Conservation (phyloP, 2,797 vertebrate genomes). For the Argya squamiceps region DNA sequence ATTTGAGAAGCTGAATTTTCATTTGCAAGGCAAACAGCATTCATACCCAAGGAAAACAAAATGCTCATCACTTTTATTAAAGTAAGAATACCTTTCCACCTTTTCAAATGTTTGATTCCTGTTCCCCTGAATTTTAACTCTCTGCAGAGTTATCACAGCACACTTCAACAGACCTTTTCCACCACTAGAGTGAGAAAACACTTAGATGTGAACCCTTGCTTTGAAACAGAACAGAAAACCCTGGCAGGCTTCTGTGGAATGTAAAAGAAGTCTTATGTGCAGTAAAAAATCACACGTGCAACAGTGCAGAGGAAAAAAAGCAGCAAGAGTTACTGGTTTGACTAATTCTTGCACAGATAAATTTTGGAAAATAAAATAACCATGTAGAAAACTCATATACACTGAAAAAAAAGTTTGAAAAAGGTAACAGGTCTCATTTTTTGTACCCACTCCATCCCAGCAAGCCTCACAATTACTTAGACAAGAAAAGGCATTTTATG, state of each 20-base stretch:
- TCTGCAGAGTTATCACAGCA: constrained; percentile 58
- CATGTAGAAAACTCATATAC: not conserved
- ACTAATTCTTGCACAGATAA: not conserved
- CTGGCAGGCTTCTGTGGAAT: not conserved
- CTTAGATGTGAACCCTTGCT: not conserved
- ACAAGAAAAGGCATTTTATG: not conserved
- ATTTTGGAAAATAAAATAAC: not conserved
- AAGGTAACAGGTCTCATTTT: not conserved
- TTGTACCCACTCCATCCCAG: fast-evolving
- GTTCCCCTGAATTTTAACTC: constrained; percentile 16
- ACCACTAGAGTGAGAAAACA: not conserved
- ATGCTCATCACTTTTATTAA: not conserved
- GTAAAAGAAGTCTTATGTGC: not conserved
- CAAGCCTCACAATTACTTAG: not conserved
- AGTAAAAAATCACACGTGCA: not conserved
- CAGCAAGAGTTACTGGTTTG: not conserved
- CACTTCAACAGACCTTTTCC: not conserved
- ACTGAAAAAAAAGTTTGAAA: not conserved
- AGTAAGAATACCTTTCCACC: not conserved
- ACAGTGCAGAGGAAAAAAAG: not conserved
- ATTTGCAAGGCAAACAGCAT: not conserved
- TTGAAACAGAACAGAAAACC: not conserved
- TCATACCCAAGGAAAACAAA: not conserved
- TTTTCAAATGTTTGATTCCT: not conserved
- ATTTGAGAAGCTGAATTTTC: not conserved